These are phyloP conservation scores for Dryomyza anilis DNA, from an alignment of 2,888 invertebrate genomes.

Conservation along the genomic window DNA sequence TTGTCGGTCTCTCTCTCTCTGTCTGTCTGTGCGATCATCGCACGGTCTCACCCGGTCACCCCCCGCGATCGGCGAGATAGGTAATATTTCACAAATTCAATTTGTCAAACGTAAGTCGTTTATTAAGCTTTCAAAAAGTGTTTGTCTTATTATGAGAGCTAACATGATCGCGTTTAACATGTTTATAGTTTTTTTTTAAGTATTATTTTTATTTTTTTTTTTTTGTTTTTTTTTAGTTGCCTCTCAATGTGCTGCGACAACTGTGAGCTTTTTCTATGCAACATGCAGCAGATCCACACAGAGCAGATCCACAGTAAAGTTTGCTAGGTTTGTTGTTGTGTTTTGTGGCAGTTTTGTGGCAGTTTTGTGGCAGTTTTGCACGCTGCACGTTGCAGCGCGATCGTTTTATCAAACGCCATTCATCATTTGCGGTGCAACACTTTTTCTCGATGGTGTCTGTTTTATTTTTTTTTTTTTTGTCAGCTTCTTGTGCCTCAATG, in stretches of 20 bases:
- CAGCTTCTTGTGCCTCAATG: conserved; percentile 8
- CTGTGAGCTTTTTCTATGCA: not conserved
- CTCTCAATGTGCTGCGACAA: not conserved
- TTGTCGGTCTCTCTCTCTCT: not conserved
- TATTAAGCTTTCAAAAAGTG: conserved; percentile 24
- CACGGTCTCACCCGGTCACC: not conserved
- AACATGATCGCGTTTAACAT: conserved; percentile 26
- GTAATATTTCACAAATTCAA: conserved; percentile 26
- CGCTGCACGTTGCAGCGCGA: conserved; percentile 7
- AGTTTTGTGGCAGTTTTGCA: not conserved
- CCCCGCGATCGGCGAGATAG: not conserved
- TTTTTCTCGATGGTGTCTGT: not conserved
- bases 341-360: not conserved
- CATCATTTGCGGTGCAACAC: conserved; percentile 25
- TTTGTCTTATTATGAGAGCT: conserved; percentile 22
- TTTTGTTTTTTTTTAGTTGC: no score
- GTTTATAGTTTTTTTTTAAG: conserved; percentile 1
- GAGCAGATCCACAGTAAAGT: conserved; percentile 2
- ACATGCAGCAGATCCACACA: not conserved
- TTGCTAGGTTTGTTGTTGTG: not conserved
- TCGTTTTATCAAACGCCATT: conserved; percentile 24
- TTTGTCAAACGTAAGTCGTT: conserved; percentile 24
- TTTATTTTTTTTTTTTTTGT: conserved; percentile 1
- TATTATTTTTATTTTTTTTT: no score
- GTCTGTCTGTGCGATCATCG: not conserved